Base-by-base conservation (phyloP, 2,797 vertebrate genomes). In the Argya squamiceps region DNA sequence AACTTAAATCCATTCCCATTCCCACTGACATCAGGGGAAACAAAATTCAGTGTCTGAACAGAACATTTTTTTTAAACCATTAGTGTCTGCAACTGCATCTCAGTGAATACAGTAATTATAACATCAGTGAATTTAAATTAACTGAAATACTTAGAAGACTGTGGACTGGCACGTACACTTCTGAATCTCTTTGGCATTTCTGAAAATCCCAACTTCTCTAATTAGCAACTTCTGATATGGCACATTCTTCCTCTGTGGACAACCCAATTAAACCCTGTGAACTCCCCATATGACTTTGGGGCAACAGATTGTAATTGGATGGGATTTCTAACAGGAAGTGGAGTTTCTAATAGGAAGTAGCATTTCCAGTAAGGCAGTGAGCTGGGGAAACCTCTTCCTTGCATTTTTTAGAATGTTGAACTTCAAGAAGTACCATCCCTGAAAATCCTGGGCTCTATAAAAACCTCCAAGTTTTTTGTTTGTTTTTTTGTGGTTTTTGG, bases 311-410 rank as follows among this genome's bases (percentile, higher is more conserved):
- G 24, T 11, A 82, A 62, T 11, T 37, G 29, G 41, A 13, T 8
- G 13, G 43, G 24, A 43, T 37, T 84, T 87, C 41, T 55, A 32
- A 62, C 1, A 65, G 52, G 18, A 90, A 50, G 8, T 11, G 30
- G 24, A 22, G 4, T 27, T 82, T 82, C 29, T 59, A n/a, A 67
- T 6, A 56, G 32, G 29, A 67, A 62, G 34, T 18, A 30, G 43
- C 10, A 74, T 34, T 73, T 63, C 55, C 56, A 56, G 10, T 27
- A 96, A 95, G 75, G 92, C 93, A 91, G 73, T 93, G 87, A 98
- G 89, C 76, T 97, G 95, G 63, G 90, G 88, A 91, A 97, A 95
- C 79, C 93, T 97, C 94, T 97, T 97, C 32, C 91, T 97, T 84
- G 91, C 87, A 32, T 83, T 97, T 96, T 95, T 92, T 96, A 49